Percentiles rank a stretch among this genome's conserved stretches.
phyloP scores from a whole-genome alignment of 2,888 invertebrate species.

The Cryptophagus acutangulus region DNA sequence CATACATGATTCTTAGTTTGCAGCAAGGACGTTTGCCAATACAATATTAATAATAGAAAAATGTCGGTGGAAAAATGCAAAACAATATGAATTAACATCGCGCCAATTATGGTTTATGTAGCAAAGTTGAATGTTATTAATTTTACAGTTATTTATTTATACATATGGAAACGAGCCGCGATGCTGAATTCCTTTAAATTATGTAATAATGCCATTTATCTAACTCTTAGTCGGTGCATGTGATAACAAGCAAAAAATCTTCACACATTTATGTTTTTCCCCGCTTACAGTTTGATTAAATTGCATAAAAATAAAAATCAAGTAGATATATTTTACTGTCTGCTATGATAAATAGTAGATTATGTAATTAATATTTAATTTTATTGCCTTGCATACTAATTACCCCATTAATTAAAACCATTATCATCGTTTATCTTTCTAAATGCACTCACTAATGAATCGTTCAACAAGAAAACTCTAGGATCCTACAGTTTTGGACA shows the following conservation, averaged over 20 bases:
- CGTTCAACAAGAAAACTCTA: too few relatives aligned
- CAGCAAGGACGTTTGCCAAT: conserved; percentile 25
- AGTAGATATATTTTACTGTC: too few relatives aligned
- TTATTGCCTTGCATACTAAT: background rate
- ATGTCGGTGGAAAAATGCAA: background rate
- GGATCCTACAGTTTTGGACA: too few relatives aligned
- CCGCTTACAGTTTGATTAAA: too few relatives aligned
- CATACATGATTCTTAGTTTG: conserved; percentile 16
- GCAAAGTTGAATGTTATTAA: background rate
- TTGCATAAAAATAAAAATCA: too few relatives aligned
- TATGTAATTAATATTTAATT: conserved; percentile 1
- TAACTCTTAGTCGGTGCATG: too few relatives aligned
- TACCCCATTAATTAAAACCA: background rate
- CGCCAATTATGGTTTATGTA: background rate
- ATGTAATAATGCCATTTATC: too few relatives aligned
- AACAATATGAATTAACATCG: conserved; percentile 1
- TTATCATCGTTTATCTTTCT: conserved; percentile 1
- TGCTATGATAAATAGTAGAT: background rate
- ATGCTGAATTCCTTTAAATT: background rate
- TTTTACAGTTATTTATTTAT: background rate
- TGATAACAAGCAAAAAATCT: background rate
- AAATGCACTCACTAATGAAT: too few relatives aligned
- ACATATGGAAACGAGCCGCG: background rate
- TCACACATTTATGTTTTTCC: background rate
- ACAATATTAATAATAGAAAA: conserved; percentile 1